Evolutionary conservation across 1,140 invertebrate species (phyloP), one percentile per base, ranked within the genome.

Genomic region (Xylocopa sonorina): DNA sequence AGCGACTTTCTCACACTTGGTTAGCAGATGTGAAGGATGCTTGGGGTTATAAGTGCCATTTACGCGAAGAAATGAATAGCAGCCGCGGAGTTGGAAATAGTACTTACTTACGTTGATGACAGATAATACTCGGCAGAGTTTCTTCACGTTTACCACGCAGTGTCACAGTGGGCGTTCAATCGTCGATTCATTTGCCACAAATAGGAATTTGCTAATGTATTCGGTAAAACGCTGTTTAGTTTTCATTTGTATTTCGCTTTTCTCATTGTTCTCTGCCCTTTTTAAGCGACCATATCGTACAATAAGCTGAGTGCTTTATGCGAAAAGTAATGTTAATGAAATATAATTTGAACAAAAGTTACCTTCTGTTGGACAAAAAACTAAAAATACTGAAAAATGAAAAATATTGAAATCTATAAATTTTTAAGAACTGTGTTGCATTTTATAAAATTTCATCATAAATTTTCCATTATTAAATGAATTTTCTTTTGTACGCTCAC

Each of bases 201-300:
- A 12, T 41, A 2, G 21, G 53, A 48, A 18, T 55, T 48, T 38
- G 5, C n/a, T 32, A 71, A 78, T 43, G 27, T 57, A 73, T 79
- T 41, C 72, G 50, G 55, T 32, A 41, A 66, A 75, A 58, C n/a
- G 51, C 18, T 57, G 14, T 24, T 43, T 38, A 16, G 21, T n/a
- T 27, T 18, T 24, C 1, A 6, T 32, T 46, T 21, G 2, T 0
- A 1, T 16, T 38, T 21, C 29, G 12, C 5, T 46, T 27, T 46
- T 29, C n/a, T 9, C 46, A 1, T 10, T 1, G 6, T 3, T 38
- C 3, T 57, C 48, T 58, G 27, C 66, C 9, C 38, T 38, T 38
- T 9, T 38, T 38, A n/a, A n/a, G n/a, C n/a, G n/a, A n/a, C n/a
- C n/a, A n/a, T n/a, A n/a, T n/a, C n/a, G n/a, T n/a, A n/a, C n/a